A percentile compares a stretch with the other conserved stretches of the same genome.
Evolutionary conservation across 2,888 invertebrate species (phyloP).

Genomic region (Andrena marginata): DNA sequence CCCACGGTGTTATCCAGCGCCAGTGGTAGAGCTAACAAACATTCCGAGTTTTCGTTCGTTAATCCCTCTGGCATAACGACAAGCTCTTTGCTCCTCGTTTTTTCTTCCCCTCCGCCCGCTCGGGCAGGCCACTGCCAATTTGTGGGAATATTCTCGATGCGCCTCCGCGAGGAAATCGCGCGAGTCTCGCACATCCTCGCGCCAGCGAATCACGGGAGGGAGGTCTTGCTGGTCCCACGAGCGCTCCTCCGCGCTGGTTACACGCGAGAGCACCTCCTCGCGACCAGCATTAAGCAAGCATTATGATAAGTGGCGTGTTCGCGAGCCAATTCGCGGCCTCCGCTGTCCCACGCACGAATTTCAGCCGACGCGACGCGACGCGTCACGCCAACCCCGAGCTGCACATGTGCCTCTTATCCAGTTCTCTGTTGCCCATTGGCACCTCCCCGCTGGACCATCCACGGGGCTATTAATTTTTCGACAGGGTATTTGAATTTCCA

Average conservation of each 20-base stretch:
- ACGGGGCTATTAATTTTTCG: too few relatives aligned
- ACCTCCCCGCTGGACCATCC: too few relatives aligned
- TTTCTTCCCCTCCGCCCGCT: slow-evolving; percentile 2
- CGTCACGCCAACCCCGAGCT: slow-evolving; percentile 16
- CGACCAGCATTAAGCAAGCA: slow-evolving; percentile 79
- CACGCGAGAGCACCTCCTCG: slow-evolving; percentile 77
- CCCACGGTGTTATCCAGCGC: slow-evolving; percentile 28
- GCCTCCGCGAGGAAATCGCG: slow-evolving; percentile 26
- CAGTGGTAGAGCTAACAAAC: slow-evolving; percentile 38
- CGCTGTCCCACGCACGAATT: slow-evolving; percentile 71
- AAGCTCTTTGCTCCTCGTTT: background rate
- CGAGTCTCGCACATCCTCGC: slow-evolving; percentile 30
- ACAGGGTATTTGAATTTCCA: too few relatives aligned
- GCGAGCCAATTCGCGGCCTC: slow-evolving; percentile 67
- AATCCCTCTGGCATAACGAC: slow-evolving; percentile 41
- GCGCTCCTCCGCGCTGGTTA: slow-evolving; percentile 68
- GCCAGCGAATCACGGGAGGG: slow-evolving; percentile 64
- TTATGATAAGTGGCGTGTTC: slow-evolving; percentile 74
- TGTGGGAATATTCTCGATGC: slow-evolving; percentile 72
- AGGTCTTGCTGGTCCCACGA: slow-evolving; percentile 82
- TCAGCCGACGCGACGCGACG: background rate
- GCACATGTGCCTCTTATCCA: too few relatives aligned
- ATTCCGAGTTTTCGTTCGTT: slow-evolving; percentile 48
- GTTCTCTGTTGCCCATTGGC: too few relatives aligned
- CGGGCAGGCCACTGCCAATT: slow-evolving; percentile 62